These are phyloP conservation scores for Cacatua alba DNA, from an alignment of 2,113 vertebrate genomes.

Conservation along the genomic window DNA sequence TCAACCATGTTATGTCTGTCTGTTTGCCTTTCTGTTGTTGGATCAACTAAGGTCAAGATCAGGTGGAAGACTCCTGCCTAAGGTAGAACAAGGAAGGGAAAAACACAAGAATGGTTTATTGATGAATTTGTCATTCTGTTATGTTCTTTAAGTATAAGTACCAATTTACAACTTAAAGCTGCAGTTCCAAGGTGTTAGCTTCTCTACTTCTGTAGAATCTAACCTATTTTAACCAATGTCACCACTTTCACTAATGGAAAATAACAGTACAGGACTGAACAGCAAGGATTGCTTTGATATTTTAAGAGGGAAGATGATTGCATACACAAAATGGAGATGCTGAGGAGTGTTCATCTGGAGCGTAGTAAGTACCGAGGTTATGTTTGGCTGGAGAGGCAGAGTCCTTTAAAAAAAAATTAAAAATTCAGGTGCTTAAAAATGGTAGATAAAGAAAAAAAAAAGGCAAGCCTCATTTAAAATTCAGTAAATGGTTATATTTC, in stretches of 20 bases:
- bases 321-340: neutral
- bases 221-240: neutral
- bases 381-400: neutral
- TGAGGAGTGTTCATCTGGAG: neutral
- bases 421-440: neutral
- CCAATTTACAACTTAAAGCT: neutral
- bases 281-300: neutral
- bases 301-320: neutral
- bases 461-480: neutral
- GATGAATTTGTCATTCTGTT: neutral
- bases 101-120: neutral
- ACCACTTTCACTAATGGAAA: neutral
- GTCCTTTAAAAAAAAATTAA: neutral
- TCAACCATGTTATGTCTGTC: neutral
- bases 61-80: neutral
- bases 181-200: neutral
- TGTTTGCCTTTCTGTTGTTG: neutral
- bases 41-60: neutral
- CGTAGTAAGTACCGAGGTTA: neutral
- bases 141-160: neutral
- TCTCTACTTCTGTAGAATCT: neutral
- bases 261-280: neutral
- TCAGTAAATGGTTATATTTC: neutral
- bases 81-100: neutral
- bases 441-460: neutral